Base-by-base conservation (phyloP, 2,888 invertebrate species). In the Chalcis sispes region DNA sequence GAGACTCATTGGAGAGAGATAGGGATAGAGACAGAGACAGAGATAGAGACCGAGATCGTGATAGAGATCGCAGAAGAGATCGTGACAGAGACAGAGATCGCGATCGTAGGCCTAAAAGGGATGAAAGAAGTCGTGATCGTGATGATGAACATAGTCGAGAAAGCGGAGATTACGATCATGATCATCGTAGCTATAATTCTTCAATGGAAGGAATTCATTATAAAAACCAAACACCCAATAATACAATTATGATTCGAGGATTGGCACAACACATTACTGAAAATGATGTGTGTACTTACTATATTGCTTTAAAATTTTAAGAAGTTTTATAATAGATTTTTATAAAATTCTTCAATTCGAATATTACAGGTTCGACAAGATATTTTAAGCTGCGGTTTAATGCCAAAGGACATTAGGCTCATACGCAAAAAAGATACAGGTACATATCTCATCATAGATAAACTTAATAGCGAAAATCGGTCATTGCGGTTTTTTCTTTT, bases 361-460 rank as follows among this genome's bases (percentile, higher is more conserved):
- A n/a, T 20, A 62, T 76, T 66, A 77, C 89, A 95, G 95, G 94
- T 96, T 82, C 92, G 94, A 82, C 93, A 93, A 86, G 94, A 95
- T 84, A 92, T 96, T 82, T 91, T 94, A 82, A 92, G 92, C 84
- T 93, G 93, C 87, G 93, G 94, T 78, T 90, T 95, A 79, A 92
- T 93, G 89, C 93, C 95, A 1, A 93, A 93, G 87, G 95, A 95
- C 86, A 94, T 96, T 84, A 91, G 96, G 56, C 90, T 96, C 50
- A 95, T 96, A 86, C 91, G 95, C 83, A 94, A 95, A 89, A 94
- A 94, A 90, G 94, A 94, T 87, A 95, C 95, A 92, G 95, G 95
- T 95, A 93, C 91, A 89, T 87, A 85, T 27, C 36, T 25, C 23
- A 73, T 27, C 76, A 79, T 27, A 67, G 58, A n/a, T 74, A 23